Base-by-base conservation (phyloP, 2,888 invertebrate species). In the Acanthosepion lycidas region DNA sequence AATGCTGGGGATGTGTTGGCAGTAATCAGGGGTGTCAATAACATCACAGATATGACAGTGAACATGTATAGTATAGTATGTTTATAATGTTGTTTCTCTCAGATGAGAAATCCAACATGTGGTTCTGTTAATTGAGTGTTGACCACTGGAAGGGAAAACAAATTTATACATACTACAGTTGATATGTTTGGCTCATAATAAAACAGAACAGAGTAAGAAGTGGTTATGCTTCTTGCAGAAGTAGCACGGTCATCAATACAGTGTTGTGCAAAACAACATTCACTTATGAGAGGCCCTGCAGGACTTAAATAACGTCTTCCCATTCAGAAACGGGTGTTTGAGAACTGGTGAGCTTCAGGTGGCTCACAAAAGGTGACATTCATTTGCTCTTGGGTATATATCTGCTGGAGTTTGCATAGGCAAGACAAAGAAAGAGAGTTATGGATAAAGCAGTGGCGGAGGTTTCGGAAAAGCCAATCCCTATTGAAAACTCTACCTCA, bases 61-160 rank as follows among this genome's bases (percentile, higher is more conserved):
- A 78, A 78, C n/a, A 28, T 78, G n/a, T 28, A 78, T 28, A 78
- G 8, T 78, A 78, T 78, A 33, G 12, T 33, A 15, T 78, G 12
- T 78, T 1, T n/a, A 33, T 78, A n/a, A 5, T 5, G 3, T 9
- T 33, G 78, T 78, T 33, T n/a, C n/a, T 33, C 20, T 78, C n/a
- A 33, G n/a, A 78, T 78, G 78, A 78, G 78, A 78, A 78, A 78
- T 78, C 78, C 78, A 78, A 78, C 78, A 78, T 78, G 78, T 78
- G 78, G 78, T 78, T 78, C 78, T n/a, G 78, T 78, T 78, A 78
- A 78, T 78, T 78, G 78, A 78, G 78, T 33, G 78, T 33, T 33
- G 15, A 33, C 15, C 5, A 78, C 78, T 78, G 15, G 78, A 33
- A 33, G 78, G 33, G 33, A 78, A 78, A 78, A n/a, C n/a, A 78